Base-by-base conservation (phyloP, 2,888 invertebrate genomes). In the Labia minor region DNA sequence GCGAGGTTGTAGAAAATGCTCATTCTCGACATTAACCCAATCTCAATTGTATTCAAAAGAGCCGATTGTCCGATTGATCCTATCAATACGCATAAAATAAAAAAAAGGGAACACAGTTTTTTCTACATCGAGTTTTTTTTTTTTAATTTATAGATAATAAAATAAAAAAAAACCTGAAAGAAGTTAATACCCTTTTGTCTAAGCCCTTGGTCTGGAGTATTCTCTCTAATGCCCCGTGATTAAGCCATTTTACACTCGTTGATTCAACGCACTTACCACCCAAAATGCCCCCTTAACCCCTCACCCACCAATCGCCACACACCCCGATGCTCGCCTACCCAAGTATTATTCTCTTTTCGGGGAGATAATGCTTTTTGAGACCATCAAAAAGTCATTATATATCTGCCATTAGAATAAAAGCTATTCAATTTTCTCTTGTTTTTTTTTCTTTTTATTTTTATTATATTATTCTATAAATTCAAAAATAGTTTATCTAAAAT, bases 121-220 rank as follows among this genome's bases (percentile, higher is more conserved):
- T 26, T 26, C 26, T 26, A 26, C 26, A 26, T 26, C 26, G 26
- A 26, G 26, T 26, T 26, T 11, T 49, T 49, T 33, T 33, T 49
- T 49, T 49, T 16, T 49, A 11, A n/a, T 49, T 49, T 16, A 49
- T 49, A 49, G 49, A 49, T 49, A 49, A 49, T 49, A 49, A 49
- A 26, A 26, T 8, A 49, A 49, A 14, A 26, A 26, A 49, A 49
- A 49, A 14, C 14, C 16, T 49, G 49, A 49, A 49, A 49, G 49
- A 49, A 49, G 49, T 49, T 49, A 49, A 49, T 49, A 49, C 49
- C 49, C 49, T 49, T 49, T 49, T 49, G 49, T 49, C 49, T 49
- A 49, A 49, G 49, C 49, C 49, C 49, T 49, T 49, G 49, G 49
- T 49, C 49, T 49, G n/a, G 49, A 49, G 49, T 16, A 49, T 49